These are phyloP conservation scores for Stercorarius parasiticus DNA, from an alignment of 2,113 vertebrate species.

Conservation along the genomic window DNA sequence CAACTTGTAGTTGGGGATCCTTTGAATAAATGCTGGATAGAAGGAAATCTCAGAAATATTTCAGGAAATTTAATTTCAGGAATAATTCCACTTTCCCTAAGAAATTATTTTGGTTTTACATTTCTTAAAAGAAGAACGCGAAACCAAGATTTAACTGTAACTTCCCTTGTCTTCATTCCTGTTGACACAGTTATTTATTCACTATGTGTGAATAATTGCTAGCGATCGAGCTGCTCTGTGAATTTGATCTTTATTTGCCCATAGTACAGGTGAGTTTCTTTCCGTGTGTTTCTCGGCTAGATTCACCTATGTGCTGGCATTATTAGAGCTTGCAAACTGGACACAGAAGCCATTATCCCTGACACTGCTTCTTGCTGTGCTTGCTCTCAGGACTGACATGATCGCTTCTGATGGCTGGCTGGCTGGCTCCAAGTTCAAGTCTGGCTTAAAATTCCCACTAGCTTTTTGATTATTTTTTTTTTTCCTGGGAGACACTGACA, in stretches of 20 bases:
- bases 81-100: neutral
- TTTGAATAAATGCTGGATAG: neutral
- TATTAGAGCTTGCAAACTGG: neutral
- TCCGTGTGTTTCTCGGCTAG: neutral
- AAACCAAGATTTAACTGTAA: neutral
- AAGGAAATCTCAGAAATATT: neutral
- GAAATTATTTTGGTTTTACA: neutral
- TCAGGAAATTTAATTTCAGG: neutral
- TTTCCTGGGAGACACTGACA: neutral
- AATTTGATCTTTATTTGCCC: neutral
- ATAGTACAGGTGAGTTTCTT: neutral
- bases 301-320: neutral
- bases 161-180: neutral
- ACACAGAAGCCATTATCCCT: neutral
- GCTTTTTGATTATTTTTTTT: neutral
- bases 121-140: neutral
- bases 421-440: neutral
- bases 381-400: neutral
- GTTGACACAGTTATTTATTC: neutral
- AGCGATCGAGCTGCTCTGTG: accelerated
- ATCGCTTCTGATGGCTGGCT: neutral
- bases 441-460: neutral
- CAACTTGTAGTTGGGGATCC: neutral
- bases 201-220: neutral
- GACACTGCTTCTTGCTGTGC: neutral